Evolutionary conservation across 2,888 invertebrate genomes (phyloP).

Genomic region (Dynastes tityus): DNA sequence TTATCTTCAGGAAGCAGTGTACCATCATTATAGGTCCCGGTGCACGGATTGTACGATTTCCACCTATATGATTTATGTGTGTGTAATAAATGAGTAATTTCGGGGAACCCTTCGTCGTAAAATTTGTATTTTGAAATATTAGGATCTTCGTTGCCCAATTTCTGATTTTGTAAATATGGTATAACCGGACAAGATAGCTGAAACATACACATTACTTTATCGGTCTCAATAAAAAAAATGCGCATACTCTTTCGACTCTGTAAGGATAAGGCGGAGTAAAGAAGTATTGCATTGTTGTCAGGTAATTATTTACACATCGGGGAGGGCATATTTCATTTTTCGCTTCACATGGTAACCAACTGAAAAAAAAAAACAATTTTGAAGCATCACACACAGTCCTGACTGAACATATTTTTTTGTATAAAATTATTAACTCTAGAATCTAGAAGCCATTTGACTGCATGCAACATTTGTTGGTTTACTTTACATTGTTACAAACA

Average conservation of each 20-base stretch:
- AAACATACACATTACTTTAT: conserved; percentile 51
- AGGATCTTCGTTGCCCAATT: conserved; percentile 56
- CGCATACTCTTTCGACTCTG: conserved; percentile 70
- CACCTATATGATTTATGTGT: conserved; percentile 55
- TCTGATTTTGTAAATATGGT: conserved; percentile 61
- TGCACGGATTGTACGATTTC: conserved; percentile 61
- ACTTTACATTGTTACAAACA: too few species aligned
- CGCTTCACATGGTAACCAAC: conserved; percentile 55
- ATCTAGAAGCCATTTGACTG: too few species aligned
- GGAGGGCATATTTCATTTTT: conserved; percentile 49
- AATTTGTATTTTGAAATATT: conserved; percentile 58
- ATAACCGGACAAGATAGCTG: conserved; percentile 62
- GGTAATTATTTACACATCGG: conserved; percentile 68
- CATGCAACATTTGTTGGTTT: too few species aligned
- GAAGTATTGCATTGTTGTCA: conserved; percentile 73
- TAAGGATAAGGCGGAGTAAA: conserved; percentile 72
- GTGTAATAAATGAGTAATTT: conserved; percentile 58
- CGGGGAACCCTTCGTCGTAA: conserved; percentile 61
- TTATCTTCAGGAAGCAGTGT: conserved; percentile 53
- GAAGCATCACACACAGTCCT: too few species aligned
- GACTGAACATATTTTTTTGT: too few species aligned
- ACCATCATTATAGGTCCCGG: conserved; percentile 60
- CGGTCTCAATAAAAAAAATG: too few species aligned
- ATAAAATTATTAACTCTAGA: too few species aligned
- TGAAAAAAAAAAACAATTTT: conserved; percentile 45